These are phyloP conservation scores for Chelidonichthys spinosus DNA, from an alignment of 2,797 vertebrate genomes.

Conservation along the genomic window DNA sequence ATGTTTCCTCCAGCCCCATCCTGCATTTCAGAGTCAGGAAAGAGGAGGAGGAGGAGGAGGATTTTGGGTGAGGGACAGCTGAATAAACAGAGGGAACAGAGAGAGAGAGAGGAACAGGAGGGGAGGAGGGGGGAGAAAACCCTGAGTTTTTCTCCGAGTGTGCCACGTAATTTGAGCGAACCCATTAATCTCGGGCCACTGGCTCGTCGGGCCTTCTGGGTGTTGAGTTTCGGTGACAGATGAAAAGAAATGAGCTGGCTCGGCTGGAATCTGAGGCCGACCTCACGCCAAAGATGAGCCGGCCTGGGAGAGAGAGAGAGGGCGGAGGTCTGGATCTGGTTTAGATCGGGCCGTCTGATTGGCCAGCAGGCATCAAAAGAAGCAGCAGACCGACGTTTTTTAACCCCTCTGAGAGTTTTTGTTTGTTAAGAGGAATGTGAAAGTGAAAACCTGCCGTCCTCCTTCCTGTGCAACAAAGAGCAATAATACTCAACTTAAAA, in stretches of 20 bases:
- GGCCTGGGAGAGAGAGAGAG: conserved; percentile 11
- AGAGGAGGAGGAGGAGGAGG: conserved; percentile 21
- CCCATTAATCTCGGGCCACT: conserved; percentile 69
- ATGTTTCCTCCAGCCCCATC: conserved; percentile 47
- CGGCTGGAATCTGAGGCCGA: conserved; percentile 68
- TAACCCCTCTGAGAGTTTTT: not conserved
- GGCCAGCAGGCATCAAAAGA: conserved; percentile 52
- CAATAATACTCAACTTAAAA: not conserved
- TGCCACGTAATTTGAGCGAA: conserved; percentile 68
- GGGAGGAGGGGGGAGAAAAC: not conserved
- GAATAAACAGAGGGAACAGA: conserved; percentile 65
- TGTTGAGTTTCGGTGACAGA: conserved; percentile 76
- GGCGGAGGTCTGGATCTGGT: conserved; percentile 54
- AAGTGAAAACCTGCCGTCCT: not conserved
- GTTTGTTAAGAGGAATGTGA: conserved; percentile 26
- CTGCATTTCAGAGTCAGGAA: conserved; percentile 52
- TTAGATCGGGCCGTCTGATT: conserved; percentile 37
- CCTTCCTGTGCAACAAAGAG: not conserved
- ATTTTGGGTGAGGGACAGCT: conserved; percentile 59
- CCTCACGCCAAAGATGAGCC: conserved; percentile 41
- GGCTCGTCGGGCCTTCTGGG: conserved; percentile 52
- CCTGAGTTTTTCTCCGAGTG: conserved; percentile 44
- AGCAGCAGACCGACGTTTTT: conserved; percentile 19
- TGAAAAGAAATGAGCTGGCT: conserved; percentile 71
- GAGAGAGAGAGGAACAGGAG: not conserved